Base-by-base conservation (phyloP, 2,797 vertebrate genomes). In the Bradypodion ventrale region DNA sequence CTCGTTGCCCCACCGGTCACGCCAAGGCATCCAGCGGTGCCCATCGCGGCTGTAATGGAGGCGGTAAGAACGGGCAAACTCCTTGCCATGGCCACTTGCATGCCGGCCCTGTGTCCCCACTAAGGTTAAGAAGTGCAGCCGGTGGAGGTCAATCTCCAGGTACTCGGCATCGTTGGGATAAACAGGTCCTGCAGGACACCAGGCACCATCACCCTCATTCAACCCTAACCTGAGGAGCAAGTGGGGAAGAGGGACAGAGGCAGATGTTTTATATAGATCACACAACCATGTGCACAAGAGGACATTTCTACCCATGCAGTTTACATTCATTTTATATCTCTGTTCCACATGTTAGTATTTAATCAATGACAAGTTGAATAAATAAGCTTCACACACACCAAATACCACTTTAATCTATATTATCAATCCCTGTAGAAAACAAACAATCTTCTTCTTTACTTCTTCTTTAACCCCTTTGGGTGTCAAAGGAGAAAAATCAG, bases 41-140 rank as follows among this genome's bases (percentile, higher is more conserved):
- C 97, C 97, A 0, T 99, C 97, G 1, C 98, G 94, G 80, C 98
- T 98, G 92, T 99, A 99, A 25, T 92, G 96, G 29, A 99, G 96
- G 0, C 97, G 95, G 90, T 99, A 99, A 85, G 95, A 94, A 4
- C 95, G 97, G 32, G 97, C 97, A 87, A 98, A 99, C 92, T 99
- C 98, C 78, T 96, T 96, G 27, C 98, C 98, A 0, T 97, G 97
- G 8, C 98, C 98, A 0, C 97, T 97, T 0, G 98, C 98, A 0
- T 99, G 98, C 13, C 98, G 97, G 7, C 98, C 98, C 93, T 99
- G 98, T 0, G 98, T 99, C 76, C 97, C 98, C 80, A 98, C 98
- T 94, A 99, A 93, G 2, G 98, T 97, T 92, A 99, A 93, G 89
- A 98, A 96, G 93, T 98, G 95, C 4, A 99, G 96, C 19, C 88